phyloP scores from a whole-genome alignment of 2,113 vertebrate species.

The Amphiprion ocellaris region DNA sequence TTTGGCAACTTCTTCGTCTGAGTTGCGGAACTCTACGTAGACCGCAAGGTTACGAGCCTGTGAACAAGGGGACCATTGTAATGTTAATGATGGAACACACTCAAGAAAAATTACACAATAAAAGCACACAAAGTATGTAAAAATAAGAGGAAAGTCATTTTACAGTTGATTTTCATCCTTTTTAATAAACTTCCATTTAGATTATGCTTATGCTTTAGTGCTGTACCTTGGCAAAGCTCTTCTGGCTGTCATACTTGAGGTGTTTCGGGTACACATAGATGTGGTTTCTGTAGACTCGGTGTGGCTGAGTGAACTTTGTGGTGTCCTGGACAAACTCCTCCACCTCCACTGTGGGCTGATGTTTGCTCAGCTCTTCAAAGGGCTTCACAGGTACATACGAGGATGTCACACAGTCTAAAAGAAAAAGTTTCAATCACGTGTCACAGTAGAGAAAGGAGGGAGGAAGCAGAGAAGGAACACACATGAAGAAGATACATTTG shows the following conservation, averaged over 20 bases:
- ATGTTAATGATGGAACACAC: conserved; percentile 4
- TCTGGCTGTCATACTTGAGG: conserved; percentile 98
- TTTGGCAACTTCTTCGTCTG: conserved; percentile 92
- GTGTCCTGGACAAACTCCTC: conserved; percentile 96
- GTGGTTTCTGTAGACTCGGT: conserved; percentile 96
- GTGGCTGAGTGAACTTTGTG: conserved; percentile 92
- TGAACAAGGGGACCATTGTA: conserved; percentile 58
- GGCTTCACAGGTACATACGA: conserved; percentile 95
- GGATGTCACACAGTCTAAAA: conserved; percentile 94
- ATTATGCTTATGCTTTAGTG: neutral
- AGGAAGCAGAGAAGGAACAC: neutral
- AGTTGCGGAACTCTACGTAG: conserved; percentile 94
- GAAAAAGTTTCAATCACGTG: neutral
- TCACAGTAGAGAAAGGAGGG: neutral
- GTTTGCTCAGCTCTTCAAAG: conserved; percentile 88
- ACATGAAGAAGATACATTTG: neutral
- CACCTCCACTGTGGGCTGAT: conserved; percentile 92
- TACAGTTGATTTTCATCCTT: too few relatives aligned
- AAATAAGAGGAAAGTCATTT: neutral
- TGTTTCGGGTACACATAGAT: conserved; percentile 98
- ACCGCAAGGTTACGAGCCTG: conserved; percentile 97
- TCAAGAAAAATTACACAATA: conserved; percentile 5
- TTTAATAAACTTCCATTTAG: neutral
- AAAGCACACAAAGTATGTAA: conserved; percentile 17
- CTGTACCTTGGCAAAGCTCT: conserved; percentile 95